phyloP scores from a whole-genome alignment of 2,113 vertebrate species.

The Ptilonorhynchus violaceus region DNA sequence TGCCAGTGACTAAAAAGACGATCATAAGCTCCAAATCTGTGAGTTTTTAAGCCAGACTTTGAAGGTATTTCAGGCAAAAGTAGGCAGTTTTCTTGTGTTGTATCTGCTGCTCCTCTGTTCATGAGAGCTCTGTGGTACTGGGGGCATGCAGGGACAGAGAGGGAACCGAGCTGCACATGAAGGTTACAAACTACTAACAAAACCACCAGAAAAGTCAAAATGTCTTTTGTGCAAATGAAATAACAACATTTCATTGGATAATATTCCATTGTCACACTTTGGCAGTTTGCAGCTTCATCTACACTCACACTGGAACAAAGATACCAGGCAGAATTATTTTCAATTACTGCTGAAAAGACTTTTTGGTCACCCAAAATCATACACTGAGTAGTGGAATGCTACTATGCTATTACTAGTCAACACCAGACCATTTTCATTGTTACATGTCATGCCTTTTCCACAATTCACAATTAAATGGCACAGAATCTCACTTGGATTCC shows the following conservation, averaged over 20 bases:
- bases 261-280: neutral
- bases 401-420: neutral
- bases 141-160: slow-evolving; percentile 7
- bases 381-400: neutral
- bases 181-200: neutral
- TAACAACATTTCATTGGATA: neutral
- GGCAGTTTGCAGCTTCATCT: neutral
- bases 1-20: neutral
- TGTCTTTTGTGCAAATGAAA: neutral
- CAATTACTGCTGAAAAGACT: neutral
- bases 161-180: neutral
- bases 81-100: neutral
- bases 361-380: neutral
- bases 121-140: neutral
- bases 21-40: neutral
- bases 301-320: neutral
- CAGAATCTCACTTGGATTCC: neutral
- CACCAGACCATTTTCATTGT: neutral
- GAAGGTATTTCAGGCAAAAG: neutral
- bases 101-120: neutral
- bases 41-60: neutral
- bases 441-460: neutral
- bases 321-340: neutral
- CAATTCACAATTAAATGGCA: neutral
- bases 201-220: neutral